Evolutionary conservation across 2,888 invertebrate genomes (phyloP), one percentile per base, ranked within the genome.

Genomic region (Coleophora flavipennella): DNA sequence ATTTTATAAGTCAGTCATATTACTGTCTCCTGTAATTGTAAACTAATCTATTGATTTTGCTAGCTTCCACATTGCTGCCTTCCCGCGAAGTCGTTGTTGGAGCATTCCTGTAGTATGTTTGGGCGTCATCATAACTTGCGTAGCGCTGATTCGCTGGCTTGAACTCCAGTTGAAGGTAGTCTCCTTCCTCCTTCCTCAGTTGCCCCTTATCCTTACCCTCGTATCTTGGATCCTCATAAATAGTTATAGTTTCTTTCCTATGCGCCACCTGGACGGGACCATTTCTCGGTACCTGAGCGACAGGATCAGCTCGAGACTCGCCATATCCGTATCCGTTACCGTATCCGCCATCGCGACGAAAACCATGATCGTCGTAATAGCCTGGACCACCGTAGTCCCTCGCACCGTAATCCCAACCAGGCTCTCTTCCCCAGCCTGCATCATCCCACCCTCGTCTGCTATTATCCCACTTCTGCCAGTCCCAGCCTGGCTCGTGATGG

Each of bases 211-310:
- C 72, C 27, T 71, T 73, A 0, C 78, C 80, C 33, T 69, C 62
- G 45, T 85, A 81, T 45, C 85, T 66, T 7, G 85, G 85, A 51
- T 85, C 85, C 57, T 85, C 85, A 41, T 85, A 85, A 40, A 85
- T 85, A 3, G 85, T 85, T 41, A 85, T 85, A 10, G 85, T 85
- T 52, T 85, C 84, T 45, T 81, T 78, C 31, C 83, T 67, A 37
- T 73, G 78, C 1, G 83, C 78, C 11, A 29, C 13, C 8, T 83
- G 75, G 1, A 80, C 70, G 6, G 84, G 81, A 2, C 67, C 63
- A 38, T 75, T 67, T 39, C 60, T 61, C 9, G 79, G 77, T 29
- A 74, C 51, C 53, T 77, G 62, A 2, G 73, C 73, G 1, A 78
- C 71, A 1, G 77, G 76, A 31, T 53, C 55, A 3, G 73, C 53